These are phyloP conservation scores for Pachliopta kotzebuea DNA, from an alignment of 2,888 invertebrate genomes.

Conservation along the genomic window DNA sequence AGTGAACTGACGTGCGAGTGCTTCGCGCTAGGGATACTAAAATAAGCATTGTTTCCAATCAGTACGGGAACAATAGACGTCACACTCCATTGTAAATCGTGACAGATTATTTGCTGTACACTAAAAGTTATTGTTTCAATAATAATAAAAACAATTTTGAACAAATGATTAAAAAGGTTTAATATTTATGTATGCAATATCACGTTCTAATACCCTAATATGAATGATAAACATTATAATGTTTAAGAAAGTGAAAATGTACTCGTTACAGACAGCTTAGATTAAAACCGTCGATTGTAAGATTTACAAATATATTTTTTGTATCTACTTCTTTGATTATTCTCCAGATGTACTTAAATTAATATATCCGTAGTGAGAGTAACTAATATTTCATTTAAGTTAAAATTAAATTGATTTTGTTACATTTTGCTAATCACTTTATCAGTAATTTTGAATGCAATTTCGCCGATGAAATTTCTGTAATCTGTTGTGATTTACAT, in stretches of 20 bases:
- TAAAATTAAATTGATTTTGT: background rate
- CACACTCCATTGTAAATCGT: constrained; percentile 5
- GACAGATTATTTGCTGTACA: constrained; percentile 6
- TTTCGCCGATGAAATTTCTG: constrained; percentile 13
- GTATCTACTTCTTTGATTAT: background rate
- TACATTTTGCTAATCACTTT: background rate
- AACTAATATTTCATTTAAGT: background rate
- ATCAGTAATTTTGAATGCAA: constrained; percentile 7
- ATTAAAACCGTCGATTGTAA: background rate
- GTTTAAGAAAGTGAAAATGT: too few species aligned
- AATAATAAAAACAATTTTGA: too few species aligned
- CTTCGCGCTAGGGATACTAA: constrained; percentile 12
- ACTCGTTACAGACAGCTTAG: too few species aligned
- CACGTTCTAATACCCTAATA: too few species aligned
- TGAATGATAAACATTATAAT: too few species aligned
- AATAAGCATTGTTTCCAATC: constrained; percentile 15
- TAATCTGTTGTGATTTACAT: constrained; percentile 20
- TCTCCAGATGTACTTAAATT: background rate
- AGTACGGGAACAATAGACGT: constrained; percentile 12
- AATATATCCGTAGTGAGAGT: background rate
- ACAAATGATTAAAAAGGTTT: too few species aligned
- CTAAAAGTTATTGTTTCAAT: too few species aligned
- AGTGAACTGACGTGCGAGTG: constrained; percentile 14
- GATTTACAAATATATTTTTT: too few species aligned
- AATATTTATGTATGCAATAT: too few species aligned